Base-by-base conservation (phyloP, 2,113 vertebrate genomes). In the Python bivittatus region DNA sequence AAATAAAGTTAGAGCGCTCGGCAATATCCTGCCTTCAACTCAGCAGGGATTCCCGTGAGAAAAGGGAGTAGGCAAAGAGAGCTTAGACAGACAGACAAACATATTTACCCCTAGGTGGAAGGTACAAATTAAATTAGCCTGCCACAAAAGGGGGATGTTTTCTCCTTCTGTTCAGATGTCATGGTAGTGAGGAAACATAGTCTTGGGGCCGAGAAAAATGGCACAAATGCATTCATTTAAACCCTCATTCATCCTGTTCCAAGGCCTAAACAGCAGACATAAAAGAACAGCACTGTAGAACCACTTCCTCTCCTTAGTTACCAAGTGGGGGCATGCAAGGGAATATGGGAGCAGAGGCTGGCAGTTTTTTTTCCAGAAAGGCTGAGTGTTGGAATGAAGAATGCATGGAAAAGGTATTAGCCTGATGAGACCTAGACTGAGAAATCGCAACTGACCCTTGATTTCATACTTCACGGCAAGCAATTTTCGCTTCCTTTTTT, bases 91-190 rank as follows among this genome's bases (percentile, higher is more conserved):
- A 98, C 98, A 98, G 99, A 98, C 98, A 99, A 99, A 99, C 98
- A 99, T 99, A 99, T 99, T 99, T 99, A 99, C 98, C 98, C 98
- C 98, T 99, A 97, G 98, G 98, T 99, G 98, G 98, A 99, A 99
- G 98, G 98, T 99, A 99, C 99, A 99, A 99, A 99, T 99, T 99
- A 98, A 99, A 99, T 99, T 99, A 99, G 98, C 97, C 97, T 95
- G 97, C 97, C 97, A 99, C 99, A 99, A 99, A 99, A 98, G 98
- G 98, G 98, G 98, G 98, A 99, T 99, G 98, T 98, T 99, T 99
- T 98, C 98, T 98, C 98, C 98, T 99, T 99, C 99, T 99, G 98
- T 99, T 99, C 98, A 98, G 98, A 99, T 99, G 98, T 99, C 99
- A 99, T 99, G 99, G 99, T 98, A 99, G 98, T 99, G 97, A 98